Conservation (phyloP, 2,797 vertebrate genomes). For the Tauraco hartlaubi region DNA sequence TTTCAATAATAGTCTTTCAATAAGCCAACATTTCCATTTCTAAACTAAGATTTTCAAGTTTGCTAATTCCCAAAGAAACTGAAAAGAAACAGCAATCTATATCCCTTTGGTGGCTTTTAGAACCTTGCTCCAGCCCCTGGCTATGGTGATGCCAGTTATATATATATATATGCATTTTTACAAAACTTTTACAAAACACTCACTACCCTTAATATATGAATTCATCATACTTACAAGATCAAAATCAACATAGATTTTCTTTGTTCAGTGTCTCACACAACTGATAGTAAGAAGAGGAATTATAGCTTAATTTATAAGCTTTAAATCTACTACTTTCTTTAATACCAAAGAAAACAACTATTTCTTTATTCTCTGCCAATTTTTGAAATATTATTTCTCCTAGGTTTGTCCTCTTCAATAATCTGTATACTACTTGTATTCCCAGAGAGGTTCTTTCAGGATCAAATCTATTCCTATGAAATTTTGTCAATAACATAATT, state of each 20-base stretch:
- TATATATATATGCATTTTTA: neutral
- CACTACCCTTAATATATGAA: neutral
- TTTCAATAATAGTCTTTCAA: neutral
- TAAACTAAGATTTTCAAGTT: neutral
- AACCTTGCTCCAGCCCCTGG: neutral
- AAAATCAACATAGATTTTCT: conserved; percentile 4
- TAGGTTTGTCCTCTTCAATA: neutral
- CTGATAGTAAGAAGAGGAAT: neutral
- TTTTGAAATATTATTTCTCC: neutral
- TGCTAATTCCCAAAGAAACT: neutral
- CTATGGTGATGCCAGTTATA: neutral
- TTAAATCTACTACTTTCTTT: neutral
- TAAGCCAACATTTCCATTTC: neutral
- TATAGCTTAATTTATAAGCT: neutral
- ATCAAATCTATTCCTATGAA: neutral
- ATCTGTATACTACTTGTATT: neutral
- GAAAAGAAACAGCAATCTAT: neutral
- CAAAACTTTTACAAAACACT: neutral
- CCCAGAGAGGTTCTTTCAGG: neutral
- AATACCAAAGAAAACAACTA: neutral
- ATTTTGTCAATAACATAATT: neutral
- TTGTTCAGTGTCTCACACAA: neutral
- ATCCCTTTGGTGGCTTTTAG: neutral
- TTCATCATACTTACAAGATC: neutral
- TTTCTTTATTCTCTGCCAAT: neutral